Conservation (phyloP, 2,888 invertebrate species). For the Aphidius colemani region DNA sequence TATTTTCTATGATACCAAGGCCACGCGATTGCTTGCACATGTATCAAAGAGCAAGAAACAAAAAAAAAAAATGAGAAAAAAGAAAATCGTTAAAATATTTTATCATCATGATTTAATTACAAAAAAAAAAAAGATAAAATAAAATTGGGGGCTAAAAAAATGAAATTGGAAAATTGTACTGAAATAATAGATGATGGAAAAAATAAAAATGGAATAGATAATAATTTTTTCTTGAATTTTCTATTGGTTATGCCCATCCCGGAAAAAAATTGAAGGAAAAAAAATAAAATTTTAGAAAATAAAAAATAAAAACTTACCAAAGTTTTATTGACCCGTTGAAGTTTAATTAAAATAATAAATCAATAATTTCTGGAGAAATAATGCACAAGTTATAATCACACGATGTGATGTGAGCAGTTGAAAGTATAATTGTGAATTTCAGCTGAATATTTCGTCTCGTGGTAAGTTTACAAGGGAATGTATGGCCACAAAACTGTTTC, state of each 20-base stretch:
- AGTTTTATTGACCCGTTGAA: neutral
- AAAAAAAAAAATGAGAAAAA: neutral
- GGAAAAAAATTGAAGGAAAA: too few relatives aligned
- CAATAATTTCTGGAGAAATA: neutral
- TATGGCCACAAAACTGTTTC: conserved; percentile 38
- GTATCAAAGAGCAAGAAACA: neutral
- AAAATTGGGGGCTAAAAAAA: too few relatives aligned
- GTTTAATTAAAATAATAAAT: neutral
- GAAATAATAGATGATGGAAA: too few relatives aligned
- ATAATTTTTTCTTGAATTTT: too few relatives aligned
- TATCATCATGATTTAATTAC: conserved; percentile 7
- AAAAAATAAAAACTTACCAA: conserved; percentile 1
- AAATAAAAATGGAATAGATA: too few relatives aligned
- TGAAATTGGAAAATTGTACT: too few relatives aligned
- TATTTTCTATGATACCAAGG: neutral
- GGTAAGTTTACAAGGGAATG: conserved; percentile 21
- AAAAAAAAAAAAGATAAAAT: too few relatives aligned
- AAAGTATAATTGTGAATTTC: too few relatives aligned
- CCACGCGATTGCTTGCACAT: neutral
- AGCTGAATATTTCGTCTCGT: conserved; percentile 1
- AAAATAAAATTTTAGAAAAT: neutral
- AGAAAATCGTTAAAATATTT: conserved; percentile 1
- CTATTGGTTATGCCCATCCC: too few relatives aligned
- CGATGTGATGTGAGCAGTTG: too few relatives aligned
- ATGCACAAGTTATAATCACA: neutral